Base-by-base conservation (phyloP, 2,888 invertebrate genomes). In the Agriopis marginaria region DNA sequence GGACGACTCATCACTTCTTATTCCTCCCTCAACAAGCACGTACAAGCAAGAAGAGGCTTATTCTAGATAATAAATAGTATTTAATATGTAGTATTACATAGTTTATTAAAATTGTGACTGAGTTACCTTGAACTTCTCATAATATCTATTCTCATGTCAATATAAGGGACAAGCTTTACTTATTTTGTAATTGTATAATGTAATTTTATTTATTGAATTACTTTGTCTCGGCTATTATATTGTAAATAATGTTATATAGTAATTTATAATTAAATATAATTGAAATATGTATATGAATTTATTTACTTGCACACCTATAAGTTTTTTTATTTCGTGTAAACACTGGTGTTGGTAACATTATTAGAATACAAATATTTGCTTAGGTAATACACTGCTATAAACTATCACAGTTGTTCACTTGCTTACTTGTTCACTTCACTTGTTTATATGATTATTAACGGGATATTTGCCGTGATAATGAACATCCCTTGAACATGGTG, bases 21-120 rank as follows among this genome's bases (percentile, higher is more conserved):
- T 50, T 64, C 67, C 17, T 80, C 79, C 51, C 63, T 76, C 40
- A 79, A 82, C 74, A 82, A 83, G 72, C 81, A 80, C 40, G 70
- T 74, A 63, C 71, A 77, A 65, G 77, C 81, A 9, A 75, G 75
- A 49, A 62, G 69, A 61, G 62, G 70, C 58, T 9, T 54, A 32
- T 68, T 71, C 66, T 72, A 72, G 61, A 23, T 66, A 12, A 12
- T 63, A 44, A 54, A 55, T 66, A 63, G 45, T 53, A 62, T 56
- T 47, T 58, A 53, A 66, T 45, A 23, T 49, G 39, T 47, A 40
- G 45, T 12, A 58, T 32, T 45, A 59, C 56, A 40, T 70, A 59
- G 68, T 60, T 53, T 63, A 53, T 58, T 42, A 1, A 69, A 55
- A 70, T 63, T 51, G 40, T 59, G 66, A 70, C 66, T 70, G 66